phyloP scores from a whole-genome alignment of 1,140 invertebrate genomes.

The Pseudomyrmex sp. region DNA sequence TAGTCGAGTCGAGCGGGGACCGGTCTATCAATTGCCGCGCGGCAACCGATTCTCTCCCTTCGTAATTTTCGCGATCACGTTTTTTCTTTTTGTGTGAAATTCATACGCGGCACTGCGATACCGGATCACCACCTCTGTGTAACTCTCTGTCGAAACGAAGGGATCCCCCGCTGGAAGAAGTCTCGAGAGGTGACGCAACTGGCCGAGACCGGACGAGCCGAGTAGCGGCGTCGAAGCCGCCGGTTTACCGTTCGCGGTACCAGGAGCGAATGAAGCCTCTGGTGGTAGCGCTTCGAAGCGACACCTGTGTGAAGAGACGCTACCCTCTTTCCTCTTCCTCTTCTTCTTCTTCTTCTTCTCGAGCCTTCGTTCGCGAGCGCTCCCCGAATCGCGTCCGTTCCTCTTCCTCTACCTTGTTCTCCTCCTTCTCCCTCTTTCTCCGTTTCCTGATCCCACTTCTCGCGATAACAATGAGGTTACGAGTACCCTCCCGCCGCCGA shows the following conservation, averaged over 20 bases:
- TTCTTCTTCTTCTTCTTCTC: constrained; percentile 69
- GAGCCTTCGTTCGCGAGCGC: constrained; percentile 54
- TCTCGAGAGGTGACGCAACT: constrained; percentile 45
- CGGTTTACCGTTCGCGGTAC: constrained; percentile 75
- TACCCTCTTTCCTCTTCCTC: constrained; percentile 70
- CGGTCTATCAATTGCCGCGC: constrained; percentile 38
- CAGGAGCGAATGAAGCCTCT: constrained; percentile 72
- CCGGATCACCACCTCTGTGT: constrained; percentile 25
- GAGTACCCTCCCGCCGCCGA: constrained; percentile 25
- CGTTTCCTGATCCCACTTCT: constrained; percentile 34
- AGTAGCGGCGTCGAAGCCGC: constrained; percentile 65
- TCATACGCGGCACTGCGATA: constrained; percentile 20
- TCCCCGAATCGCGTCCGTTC: constrained; percentile 16
- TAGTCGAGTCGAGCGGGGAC: constrained; percentile 13
- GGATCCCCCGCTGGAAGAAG: background rate
- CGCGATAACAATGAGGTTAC: constrained; percentile 66
- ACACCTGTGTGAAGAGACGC: constrained; percentile 76
- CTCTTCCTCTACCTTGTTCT: constrained; percentile 12
- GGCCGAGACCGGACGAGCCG: constrained; percentile 44
- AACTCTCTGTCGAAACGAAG: background rate
- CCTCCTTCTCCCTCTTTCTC: constrained; percentile 34
- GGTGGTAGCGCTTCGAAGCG: constrained; percentile 75
- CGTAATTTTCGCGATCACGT: background rate
- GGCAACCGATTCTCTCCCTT: constrained; percentile 1
- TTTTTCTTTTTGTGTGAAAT: constrained; percentile 22